Evolutionary conservation across 92 coral and sea anemone species (phyloP), one percentile per base, ranked within the genome.

Genomic region (Palythoa grandis): DNA sequence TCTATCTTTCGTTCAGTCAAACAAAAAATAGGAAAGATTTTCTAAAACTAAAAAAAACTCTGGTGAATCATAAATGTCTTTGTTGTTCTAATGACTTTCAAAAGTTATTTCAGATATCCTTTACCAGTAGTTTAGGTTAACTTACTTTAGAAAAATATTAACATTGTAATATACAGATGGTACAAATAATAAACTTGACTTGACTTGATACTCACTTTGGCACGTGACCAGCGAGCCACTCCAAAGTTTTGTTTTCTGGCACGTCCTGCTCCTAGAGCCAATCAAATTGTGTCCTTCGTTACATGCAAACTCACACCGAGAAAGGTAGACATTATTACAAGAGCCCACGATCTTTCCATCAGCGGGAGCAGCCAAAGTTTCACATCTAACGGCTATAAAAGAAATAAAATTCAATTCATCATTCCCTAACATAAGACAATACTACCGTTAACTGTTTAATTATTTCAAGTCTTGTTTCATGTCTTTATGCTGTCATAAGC

Each of bases 211-310:
- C 96, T 79, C 74, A 97, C 99, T 74, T 52, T 92, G 61, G 56
- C 99, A 97, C 29, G 56, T 72, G 2, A 91, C 88, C 24, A 66
- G 48, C 5, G 70, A 61, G 11, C 99, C 99, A 80, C 98, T 95
- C 99, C 99, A 97, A 2, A 52, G 65, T 22, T 91, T 94, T 57
- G 95, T 87, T 48, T 91, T 92, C 69, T 95, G 96, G 76, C 99
- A 97, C 17, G 91, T 91, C 39, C 98, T 89, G 57, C 88, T 74
- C 56, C 89, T 71, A 16, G 99, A 87, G 4, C 99, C 99, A 39
- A 78, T 78, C 57, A 96, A 77, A 76, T 87, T 93, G 91, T 91
- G 91, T 23, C 98, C 98, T 11, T 80, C 78, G 37, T 89, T 86
- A 82, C 99, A 96, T 52, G 89, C 60, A 76, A 95, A 93, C 56